Conservation (phyloP, 2,113 vertebrate species). For the Xenopus laevis region DNA sequence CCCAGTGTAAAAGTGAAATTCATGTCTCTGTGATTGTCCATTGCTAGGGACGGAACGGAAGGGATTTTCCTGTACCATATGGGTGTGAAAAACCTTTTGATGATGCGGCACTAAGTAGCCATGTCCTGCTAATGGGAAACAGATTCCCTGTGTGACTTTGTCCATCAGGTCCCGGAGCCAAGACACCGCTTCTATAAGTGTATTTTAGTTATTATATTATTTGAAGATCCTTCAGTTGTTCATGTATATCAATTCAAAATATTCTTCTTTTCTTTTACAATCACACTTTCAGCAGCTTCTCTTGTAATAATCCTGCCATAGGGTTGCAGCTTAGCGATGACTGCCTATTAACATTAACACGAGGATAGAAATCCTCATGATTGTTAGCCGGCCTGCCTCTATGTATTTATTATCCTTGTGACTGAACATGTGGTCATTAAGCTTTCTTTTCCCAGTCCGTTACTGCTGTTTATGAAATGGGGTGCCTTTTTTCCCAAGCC, state of each 20-base stretch:
- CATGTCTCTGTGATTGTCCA: conserved; percentile 2
- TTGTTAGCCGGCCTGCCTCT: not conserved
- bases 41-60: not conserved
- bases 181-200: too few species aligned
- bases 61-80: not conserved
- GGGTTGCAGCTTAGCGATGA: not conserved
- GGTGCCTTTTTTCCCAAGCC: not conserved
- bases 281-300: not conserved
- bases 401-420: not conserved
- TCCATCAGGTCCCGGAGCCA: too few species aligned
- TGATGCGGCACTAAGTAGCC: not conserved
- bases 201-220: too few species aligned
- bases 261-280: not conserved
- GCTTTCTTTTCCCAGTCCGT: not conserved
- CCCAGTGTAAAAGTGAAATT: not conserved
- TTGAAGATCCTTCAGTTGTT: too few species aligned
- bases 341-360: too few species aligned
- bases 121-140: too few species aligned
- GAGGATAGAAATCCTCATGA: not conserved
- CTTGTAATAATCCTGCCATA: not conserved
- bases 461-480: not conserved
- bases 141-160: too few species aligned
- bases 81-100: not conserved
- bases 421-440: not conserved
- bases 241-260: too few species aligned